These are phyloP conservation scores for Chironomus riparius DNA, from an alignment of 2,888 invertebrate genomes.

Conservation along the genomic window DNA sequence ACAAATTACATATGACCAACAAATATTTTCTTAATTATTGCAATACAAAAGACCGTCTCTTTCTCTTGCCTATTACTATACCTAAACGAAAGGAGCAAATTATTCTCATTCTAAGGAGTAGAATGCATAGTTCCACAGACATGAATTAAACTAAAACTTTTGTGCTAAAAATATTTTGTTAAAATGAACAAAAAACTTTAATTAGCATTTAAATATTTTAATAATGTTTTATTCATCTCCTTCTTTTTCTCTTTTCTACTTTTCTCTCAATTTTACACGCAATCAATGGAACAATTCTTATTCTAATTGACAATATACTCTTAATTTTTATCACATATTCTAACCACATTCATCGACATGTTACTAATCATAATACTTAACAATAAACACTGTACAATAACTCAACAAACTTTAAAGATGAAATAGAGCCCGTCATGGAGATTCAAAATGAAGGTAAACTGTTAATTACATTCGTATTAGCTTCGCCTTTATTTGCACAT, in stretches of 20 bases:
- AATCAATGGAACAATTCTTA: neutral
- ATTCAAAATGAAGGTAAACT: conserved; percentile 21
- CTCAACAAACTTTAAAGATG: conserved; percentile 1
- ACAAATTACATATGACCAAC: too few relatives aligned
- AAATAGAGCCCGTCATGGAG: conserved; percentile 27
- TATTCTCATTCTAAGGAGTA: too few relatives aligned
- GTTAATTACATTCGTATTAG: neutral
- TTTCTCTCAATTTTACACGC: neutral
- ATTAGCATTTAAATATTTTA: neutral
- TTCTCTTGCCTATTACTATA: too few relatives aligned
- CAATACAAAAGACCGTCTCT: too few relatives aligned
- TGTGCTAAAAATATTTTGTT: neutral
- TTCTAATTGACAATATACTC: neutral
- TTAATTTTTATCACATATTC: neutral
- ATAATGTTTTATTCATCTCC: neutral
- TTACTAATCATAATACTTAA: neutral
- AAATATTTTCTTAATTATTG: too few relatives aligned
- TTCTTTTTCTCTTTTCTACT: neutral
- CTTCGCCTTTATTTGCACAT: neutral
- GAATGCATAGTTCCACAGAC: too few relatives aligned
- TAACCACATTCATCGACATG: neutral
- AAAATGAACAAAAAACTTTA: neutral
- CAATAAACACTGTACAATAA: neutral
- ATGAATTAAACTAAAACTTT: neutral
- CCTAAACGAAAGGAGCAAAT: too few relatives aligned